Conservation (phyloP, 1,140 invertebrate species). For the Rhyacophila brunnea region DNA sequence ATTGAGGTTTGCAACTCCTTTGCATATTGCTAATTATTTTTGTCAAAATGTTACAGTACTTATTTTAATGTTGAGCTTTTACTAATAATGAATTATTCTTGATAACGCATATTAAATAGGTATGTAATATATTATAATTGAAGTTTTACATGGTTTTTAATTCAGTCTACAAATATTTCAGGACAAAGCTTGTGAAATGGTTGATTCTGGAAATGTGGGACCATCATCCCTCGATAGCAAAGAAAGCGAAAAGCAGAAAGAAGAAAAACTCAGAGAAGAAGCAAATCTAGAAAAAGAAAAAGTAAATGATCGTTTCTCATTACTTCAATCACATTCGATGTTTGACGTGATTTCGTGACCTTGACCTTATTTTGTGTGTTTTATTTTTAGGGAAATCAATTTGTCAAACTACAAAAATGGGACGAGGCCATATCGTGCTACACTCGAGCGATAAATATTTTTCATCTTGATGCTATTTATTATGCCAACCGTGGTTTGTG, state of each 20-base stretch:
- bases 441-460: conserved; percentile 72
- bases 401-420: conserved; percentile 77
- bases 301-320: too few relatives aligned
- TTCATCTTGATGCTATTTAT: conserved; percentile 77
- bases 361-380: too few relatives aligned
- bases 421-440: conserved; percentile 79
- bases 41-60: too few relatives aligned
- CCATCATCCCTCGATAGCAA: conserved; percentile 50
- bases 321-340: too few relatives aligned
- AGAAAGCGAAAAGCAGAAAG: conserved; percentile 44
- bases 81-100: too few relatives aligned
- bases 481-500: conserved; percentile 88
- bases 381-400: conserved; percentile 74
- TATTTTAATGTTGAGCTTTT: too few relatives aligned
- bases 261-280: conserved; percentile 54
- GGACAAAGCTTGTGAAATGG: conserved; percentile 69
- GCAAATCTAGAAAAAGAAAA: conserved; percentile 61
- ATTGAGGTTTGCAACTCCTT: too few relatives aligned
- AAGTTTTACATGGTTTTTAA: too few relatives aligned
- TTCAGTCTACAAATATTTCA: conserved; percentile 40
- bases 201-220: conserved; percentile 61
- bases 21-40: too few relatives aligned
- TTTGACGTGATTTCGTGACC: too few relatives aligned
- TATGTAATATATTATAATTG: too few relatives aligned
- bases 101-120: too few relatives aligned